These are phyloP conservation scores for Orbicella faveolata DNA, from an alignment of 64 coral and sea anemone species.

Conservation along the genomic window DNA sequence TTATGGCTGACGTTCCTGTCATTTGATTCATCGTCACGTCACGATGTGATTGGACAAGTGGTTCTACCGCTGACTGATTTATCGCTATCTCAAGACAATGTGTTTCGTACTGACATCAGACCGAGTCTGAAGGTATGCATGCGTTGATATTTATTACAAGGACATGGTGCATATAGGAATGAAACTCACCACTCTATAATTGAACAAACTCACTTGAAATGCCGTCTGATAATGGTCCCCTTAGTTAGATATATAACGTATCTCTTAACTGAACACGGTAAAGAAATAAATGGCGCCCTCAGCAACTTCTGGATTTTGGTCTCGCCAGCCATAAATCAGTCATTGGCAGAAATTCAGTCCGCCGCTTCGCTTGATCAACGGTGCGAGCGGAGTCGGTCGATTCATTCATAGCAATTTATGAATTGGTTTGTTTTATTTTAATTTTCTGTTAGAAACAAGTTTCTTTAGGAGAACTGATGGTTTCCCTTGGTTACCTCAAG, in stretches of 20 bases:
- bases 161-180: background rate
- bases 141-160: too few species aligned
- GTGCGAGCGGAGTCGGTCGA: too few species aligned
- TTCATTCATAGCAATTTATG: too few species aligned
- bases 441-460: slow-evolving; percentile 58
- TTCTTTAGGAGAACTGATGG: slow-evolving; percentile 75
- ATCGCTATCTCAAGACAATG: slow-evolving; percentile 52
- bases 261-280: too few species aligned
- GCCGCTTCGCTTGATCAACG: too few species aligned
- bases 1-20: slow-evolving; percentile 71
- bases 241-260: too few species aligned
- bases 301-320: too few species aligned
- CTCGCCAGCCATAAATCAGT: too few species aligned
- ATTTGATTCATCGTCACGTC: slow-evolving; percentile 74
- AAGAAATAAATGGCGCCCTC: too few species aligned
- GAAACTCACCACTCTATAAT: too few species aligned
- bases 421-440: background rate
- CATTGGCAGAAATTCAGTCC: too few species aligned
- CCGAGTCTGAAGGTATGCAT: slow-evolving; percentile 79
- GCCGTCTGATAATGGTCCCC: background rate
- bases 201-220: too few species aligned
- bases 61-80: slow-evolving; percentile 56
- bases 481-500: slow-evolving; percentile 86
- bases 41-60: slow-evolving; percentile 80
- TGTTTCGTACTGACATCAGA: slow-evolving; percentile 61